Base-by-base conservation (phyloP, 2,113 vertebrate species). In the Thalassarche chlororhynchos region DNA sequence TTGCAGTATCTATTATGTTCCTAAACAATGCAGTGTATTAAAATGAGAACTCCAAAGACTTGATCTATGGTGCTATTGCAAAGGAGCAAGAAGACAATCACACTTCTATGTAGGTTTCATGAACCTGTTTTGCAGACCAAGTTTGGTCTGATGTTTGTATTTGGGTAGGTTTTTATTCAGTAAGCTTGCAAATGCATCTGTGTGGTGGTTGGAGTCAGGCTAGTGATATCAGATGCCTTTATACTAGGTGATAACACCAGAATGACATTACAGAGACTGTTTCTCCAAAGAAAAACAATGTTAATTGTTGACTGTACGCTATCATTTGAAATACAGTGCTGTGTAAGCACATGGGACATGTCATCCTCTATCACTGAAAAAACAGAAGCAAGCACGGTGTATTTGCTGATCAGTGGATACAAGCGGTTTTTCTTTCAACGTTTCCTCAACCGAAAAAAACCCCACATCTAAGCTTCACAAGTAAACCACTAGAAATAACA, bases 271-370 rank as follows among this genome's bases (percentile, higher is more conserved):
- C 14, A 40, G 68, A 79, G 93, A 52, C 46, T 64, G 55, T 69
- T 91, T 84, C 74, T 94, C 60, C 46, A 24, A 84, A 92, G 70
- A 49, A 89, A 96, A 97, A 81, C 95, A 92, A 3, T 25, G 68
- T 46, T 89, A 79, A 79, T 65, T 93, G 92, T 86, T 93, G 93
- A 55, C 83, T 62, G 8, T 46, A 31, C 9, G 0, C 75, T 96
- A 93, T 96, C 93, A 68, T 54, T 95, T 86, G 84, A 89, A 97
- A 93, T 89, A 21, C 78, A 46, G 54, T 16, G 68, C 83, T 94
- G 84, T 92, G 78, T 85, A 92, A 97, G 96, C 91, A 89, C 68
- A 77, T 66, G 90, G 91, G 60, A 66, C 58, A 25, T 76, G 75
- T 96, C 96, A 90, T 76, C 61, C 76, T 34, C 10, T 94, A 57